phyloP scores from a whole-genome alignment of 2,888 invertebrate species.

The Nemurella pictetii region DNA sequence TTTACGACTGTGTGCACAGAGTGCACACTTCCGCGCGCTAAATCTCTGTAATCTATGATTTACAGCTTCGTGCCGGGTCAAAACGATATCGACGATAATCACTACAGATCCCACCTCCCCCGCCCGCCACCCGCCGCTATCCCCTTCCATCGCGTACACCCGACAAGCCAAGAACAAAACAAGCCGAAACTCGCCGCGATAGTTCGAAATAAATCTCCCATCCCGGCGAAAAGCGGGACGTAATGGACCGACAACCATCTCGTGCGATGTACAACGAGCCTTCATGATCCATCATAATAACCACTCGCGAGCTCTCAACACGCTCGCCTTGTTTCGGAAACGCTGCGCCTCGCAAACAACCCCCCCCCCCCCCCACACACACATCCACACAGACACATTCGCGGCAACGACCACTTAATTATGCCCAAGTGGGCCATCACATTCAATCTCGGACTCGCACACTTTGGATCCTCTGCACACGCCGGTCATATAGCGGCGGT shows the following conservation, averaged over 20 bases:
- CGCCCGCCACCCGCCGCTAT: neutral
- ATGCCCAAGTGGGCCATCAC: neutral
- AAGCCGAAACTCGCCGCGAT: neutral
- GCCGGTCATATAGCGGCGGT: neutral
- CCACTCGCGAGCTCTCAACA: neutral
- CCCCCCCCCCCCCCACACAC: too few species aligned
- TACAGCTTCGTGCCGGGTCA: neutral
- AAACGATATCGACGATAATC: neutral
- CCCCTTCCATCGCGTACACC: neutral
- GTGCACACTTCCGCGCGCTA: neutral
- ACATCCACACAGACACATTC: neutral
- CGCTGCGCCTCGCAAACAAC: too few species aligned
- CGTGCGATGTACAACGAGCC: neutral
- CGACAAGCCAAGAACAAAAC: neutral
- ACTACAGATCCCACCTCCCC: neutral
- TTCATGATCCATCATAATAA: neutral
- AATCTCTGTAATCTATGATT: neutral
- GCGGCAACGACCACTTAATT: neutral
- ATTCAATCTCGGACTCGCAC: neutral
- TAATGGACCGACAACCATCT: neutral
- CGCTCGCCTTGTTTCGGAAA: neutral
- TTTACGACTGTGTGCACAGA: neutral
- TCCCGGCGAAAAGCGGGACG: neutral
- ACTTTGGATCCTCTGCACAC: neutral
- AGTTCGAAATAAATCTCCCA: neutral